A percentile compares a stretch with the other conserved stretches of the same genome.
Conservation (phyloP, 2,113 vertebrate species). For the Clarias magur region DNA sequence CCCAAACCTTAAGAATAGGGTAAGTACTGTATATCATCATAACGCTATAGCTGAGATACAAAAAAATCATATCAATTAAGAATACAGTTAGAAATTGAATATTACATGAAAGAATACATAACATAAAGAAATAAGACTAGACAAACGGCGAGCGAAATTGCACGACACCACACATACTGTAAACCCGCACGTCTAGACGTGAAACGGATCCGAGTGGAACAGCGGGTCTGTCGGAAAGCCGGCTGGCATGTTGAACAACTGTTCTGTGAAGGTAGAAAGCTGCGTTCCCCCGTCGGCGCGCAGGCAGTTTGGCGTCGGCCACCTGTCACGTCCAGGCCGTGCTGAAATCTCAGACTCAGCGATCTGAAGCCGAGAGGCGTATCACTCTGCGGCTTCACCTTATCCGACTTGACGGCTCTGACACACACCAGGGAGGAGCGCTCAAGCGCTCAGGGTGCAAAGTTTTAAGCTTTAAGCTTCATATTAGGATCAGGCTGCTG, state of each 20-base stretch:
- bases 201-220: background rate
- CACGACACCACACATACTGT: no score
- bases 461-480: slow-evolving; percentile 25
- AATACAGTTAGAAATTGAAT: background rate
- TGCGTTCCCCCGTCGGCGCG: slow-evolving; percentile 10
- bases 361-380: slow-evolving; percentile 25
- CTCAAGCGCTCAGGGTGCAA: background rate
- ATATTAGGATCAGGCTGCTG: slow-evolving; percentile 19
- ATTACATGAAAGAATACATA: background rate
- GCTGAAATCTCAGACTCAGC: slow-evolving; percentile 49
- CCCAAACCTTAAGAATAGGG: background rate
- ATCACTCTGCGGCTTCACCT: slow-evolving; percentile 39
- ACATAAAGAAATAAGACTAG: background rate
- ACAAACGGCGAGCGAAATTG: background rate
- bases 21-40: background rate
- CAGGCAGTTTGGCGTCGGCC: slow-evolving; percentile 36
- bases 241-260: slow-evolving; percentile 29
- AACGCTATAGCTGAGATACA: background rate
- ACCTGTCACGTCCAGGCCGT: slow-evolving; percentile 38
- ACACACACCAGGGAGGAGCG: slow-evolving; percentile 37
- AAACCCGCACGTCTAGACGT: background rate
- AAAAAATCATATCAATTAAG: background rate
- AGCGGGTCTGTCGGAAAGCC: slow-evolving; percentile 13
- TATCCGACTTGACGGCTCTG: slow-evolving; percentile 40
- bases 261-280: slow-evolving; percentile 25